phyloP scores from a whole-genome alignment of 2,888 invertebrate genomes.

The Morpho deidamia region DNA sequence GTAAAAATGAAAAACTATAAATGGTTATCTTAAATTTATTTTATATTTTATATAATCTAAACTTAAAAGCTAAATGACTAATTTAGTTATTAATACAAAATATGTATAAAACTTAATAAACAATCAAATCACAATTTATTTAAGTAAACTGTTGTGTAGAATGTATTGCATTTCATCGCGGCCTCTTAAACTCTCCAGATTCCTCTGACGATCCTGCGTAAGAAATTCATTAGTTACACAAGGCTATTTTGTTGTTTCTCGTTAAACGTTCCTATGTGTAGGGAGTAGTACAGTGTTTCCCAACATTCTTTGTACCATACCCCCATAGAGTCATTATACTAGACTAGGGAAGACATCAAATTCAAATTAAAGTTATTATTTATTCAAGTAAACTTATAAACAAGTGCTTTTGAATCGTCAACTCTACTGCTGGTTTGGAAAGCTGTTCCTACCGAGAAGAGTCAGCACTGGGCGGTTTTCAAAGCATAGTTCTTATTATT shows the following conservation, averaged over 20 bases:
- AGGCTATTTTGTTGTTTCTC: no score
- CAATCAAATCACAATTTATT: constrained; percentile 65
- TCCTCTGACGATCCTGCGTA: constrained; percentile 68
- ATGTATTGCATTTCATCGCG: constrained; percentile 47
- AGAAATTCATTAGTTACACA: not conserved
- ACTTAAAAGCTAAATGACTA: constrained; percentile 69
- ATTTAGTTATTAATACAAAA: constrained; percentile 45
- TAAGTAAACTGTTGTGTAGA: constrained; percentile 48
- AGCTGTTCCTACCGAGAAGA: no score
- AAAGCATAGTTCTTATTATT: no score
- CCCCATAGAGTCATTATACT: no score
- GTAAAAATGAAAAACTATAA: constrained; percentile 19
- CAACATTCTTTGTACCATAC: constrained; percentile 25
- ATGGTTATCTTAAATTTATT: constrained; percentile 28
- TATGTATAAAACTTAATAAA: constrained; percentile 43
- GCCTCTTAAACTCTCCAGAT: constrained; percentile 67
- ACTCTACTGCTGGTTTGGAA: no score
- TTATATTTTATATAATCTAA: constrained; percentile 23
- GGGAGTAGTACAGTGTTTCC: not conserved
- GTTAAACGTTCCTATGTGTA: no score
- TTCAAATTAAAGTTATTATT: no score
- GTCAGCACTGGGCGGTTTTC: no score
- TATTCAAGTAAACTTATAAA: no score
- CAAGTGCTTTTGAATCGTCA: no score
- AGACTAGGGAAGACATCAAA: no score